Percentiles rank a stretch among this genome's conserved stretches.
Evolutionary conservation across 1,140 invertebrate genomes (phyloP).

Genomic region (Cyrtorhinus lividipennis): DNA sequence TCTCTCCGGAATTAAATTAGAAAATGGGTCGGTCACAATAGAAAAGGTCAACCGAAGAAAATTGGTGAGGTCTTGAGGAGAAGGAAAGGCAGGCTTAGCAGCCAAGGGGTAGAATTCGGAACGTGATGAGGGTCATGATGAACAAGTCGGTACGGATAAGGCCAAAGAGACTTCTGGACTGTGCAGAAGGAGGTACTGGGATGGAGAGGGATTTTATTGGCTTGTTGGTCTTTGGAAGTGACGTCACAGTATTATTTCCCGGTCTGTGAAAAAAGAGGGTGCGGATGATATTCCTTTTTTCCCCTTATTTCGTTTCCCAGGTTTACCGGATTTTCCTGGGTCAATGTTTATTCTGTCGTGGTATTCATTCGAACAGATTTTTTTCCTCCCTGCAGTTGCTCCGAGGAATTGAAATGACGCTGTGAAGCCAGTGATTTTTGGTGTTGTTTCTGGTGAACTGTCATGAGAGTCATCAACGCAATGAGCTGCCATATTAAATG

Average conservation of each 20-base stretch:
- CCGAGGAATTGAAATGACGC: too few relatives aligned
- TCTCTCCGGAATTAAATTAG: slow-evolving; percentile 5
- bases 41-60: slow-evolving; percentile 3
- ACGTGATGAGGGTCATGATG: slow-evolving; percentile 3
- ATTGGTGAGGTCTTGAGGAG: neutral
- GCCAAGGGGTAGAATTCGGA: neutral
- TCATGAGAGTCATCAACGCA: too few relatives aligned
- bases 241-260: slow-evolving; percentile 6
- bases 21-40: neutral
- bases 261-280: neutral
- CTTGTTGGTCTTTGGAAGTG: neutral
- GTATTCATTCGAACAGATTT: too few relatives aligned
- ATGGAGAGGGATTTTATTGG: neutral
- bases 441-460: too few relatives aligned
- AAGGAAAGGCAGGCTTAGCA: neutral
- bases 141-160: neutral
- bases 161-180: too few relatives aligned
- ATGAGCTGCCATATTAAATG: too few relatives aligned
- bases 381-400: too few relatives aligned
- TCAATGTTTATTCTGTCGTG: neutral
- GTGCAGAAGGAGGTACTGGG: neutral
- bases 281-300: neutral
- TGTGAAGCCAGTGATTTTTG: too few relatives aligned
- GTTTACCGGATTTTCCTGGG: neutral
- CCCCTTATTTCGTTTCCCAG: too few relatives aligned